Evolutionary conservation across 2,888 invertebrate genomes (phyloP), one percentile per base, ranked within the genome.

Genomic region (Apamea anceps): DNA sequence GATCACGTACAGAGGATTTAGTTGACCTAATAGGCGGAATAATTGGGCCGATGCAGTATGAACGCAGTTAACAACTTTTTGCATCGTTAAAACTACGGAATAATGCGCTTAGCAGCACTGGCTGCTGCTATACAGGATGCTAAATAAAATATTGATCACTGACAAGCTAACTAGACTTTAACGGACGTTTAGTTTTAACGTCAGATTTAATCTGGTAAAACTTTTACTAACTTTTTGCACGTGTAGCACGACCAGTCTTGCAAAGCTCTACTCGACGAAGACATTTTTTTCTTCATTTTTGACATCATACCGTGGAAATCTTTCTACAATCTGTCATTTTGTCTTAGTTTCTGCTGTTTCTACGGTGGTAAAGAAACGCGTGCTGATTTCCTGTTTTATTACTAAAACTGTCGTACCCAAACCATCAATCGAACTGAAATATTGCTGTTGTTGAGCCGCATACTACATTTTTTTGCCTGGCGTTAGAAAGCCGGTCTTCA

Each of bases 31-130:
- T 80, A 77, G 84, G 74, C 65, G 76, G 62, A 80, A 80, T 84
- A 79, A 77, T 85, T 82, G 72, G 76, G 18, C 57, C 70, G 57
- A 85, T 72, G 75, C 67, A 75, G 54, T 84, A 63, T 75, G 45
- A 28, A 60, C 42, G 70, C 13, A 81, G 75, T 85, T 71, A 77
- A 77, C 57, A 87, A 84, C 63, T 78, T 80, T 79, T 81, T 85
- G 32, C 81, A 62, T 84, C 87, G 87, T 87, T 84, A 77, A 78
- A 81, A 81, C 63, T 85, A 67, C 21, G 70, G 62, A 73, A 70
- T 73, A 75, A 80, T 67, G 45, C 45, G 85, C 81, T 84, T 71
- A 87, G 66, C 37, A 25, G 48, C 63, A n/a, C n/a, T n/a, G n/a
- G n/a, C n/a, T n/a, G n/a, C n/a, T n/a, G n/a, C 28, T 74, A 32